Evolutionary conservation across 1,140 invertebrate species (phyloP), one percentile per base, ranked within the genome.

Genomic region (Papilio xuthus): DNA sequence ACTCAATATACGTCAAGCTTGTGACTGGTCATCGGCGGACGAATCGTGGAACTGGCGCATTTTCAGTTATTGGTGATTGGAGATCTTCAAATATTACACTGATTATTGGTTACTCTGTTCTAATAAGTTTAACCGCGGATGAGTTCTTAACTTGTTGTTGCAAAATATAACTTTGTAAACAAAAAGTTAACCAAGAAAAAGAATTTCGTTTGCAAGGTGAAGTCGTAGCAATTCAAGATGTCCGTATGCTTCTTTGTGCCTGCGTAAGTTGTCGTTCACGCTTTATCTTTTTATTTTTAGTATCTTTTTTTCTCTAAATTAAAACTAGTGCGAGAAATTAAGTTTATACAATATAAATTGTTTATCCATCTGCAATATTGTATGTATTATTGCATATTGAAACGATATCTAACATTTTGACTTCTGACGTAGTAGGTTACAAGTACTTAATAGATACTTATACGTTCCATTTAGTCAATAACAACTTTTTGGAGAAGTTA

Each of bases 31-130:
- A 91, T 93, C 91, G 86, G 84, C 85, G 91, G 94, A 94, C 94
- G 94, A 94, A 94, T 94, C 94, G 93, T 93, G 90, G 86, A 88
- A 84, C 83, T 89, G 90, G 92, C 91, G 93, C 92, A 93, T 93
- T 92, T 89, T 89, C 86, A 92, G 92, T 93, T 92, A 93, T 93
- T 93, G 93, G 90, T 94, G 94, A 94, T 94, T 94, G 94, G 93
- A 93, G 92, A 93, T 93, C 89, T 87, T 82, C 88, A 85, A 92
- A 91, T 93, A 92, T 90, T 94, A 87, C 89, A 84, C 89, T 90
- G 90, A 94, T 94, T 94, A 94, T 93, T 94, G 91, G 91, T 94
- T 93, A 90, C 89, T 82, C 88, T 92, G 90, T 88, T 89, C 86
- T 86, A 87, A 88, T 89, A 90, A 89, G 85, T 92, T 93, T 91